Evolutionary conservation across 2,113 vertebrate species (phyloP), one percentile per base, ranked within the genome.

Genomic region (Istiophorus platypterus): DNA sequence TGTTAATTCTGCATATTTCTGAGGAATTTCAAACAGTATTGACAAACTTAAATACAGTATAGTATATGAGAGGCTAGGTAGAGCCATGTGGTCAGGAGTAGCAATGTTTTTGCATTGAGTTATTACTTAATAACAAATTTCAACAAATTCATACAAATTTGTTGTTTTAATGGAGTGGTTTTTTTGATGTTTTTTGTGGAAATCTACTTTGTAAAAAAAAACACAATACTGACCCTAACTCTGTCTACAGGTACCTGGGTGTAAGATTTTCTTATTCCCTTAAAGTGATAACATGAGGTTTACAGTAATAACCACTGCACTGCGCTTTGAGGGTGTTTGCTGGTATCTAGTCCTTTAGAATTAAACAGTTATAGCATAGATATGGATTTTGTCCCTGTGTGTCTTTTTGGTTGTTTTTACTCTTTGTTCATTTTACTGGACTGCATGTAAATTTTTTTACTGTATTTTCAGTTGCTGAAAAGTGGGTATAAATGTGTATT

Each of bases 51-150:
- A 59, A 61, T 20, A 37, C 26, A 61, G 26, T 37, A n/a, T 41
- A 87, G 52, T 58, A 58, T 24, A 72, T 39, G 61, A 78, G 34
- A 63, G 58, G 45, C 15, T 64, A n/a, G 2, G 37, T 70, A 81
- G 75, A 88, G 78, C 61, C 37, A 47, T 73, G 45, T 67, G 68
- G 45, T 57, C 66, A 71, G 47, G n/a, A 31, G 27, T 71, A 85
- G 77, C 18, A 52, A 47, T 1, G 3, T 64, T 68, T 73, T 74
- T 79, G 7, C 75, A 58, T 68, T 42, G 72, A 52, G 47, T 49
- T 67, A 22, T 41, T 24, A 72, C 17, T 0, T 80, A 24, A 41
- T 64, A 15, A 74, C 47, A 63, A 24, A 51, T 74, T 52, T 39
- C 0, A 59, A 52, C 45, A 76, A 34, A 75, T 77, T 26, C 13